Evolutionary conservation across 2,888 invertebrate genomes (phyloP), one percentile per base, ranked within the genome.

Genomic region (Cryptus viduatorius): DNA sequence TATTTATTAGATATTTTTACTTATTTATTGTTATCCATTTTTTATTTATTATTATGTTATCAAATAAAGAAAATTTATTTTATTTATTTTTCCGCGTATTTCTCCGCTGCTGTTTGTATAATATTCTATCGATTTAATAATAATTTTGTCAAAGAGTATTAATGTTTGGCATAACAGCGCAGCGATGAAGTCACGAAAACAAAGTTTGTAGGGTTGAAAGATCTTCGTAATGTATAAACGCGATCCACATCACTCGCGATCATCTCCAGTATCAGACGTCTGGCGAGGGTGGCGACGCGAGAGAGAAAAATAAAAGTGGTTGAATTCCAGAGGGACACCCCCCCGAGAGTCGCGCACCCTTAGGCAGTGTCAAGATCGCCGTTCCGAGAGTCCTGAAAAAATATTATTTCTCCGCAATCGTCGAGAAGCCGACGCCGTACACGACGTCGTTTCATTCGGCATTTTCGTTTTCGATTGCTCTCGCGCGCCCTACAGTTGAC

Each of bases 401-500:
- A 82, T 84, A 84, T 84, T 82, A 79, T 84, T 79, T 71, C 82
- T 76, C 71, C 24, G 75, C 79, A 76, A 76, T 75, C 81, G 71
- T 65, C 69, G 75, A 50, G 71, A 82, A 67, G 50, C 37, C 50
- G 75, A 84, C 79, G 76, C n/a, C 69, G 56, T 56, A 56, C 53
- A 72, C 68, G 59, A 19, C 56, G 61, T 73, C 75, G 68, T 56
- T 37, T 81, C 78, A 24, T 59, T 50, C 64, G 31, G 69, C 69
- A 48, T 81, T 78, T 78, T 82, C 68, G 59, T 64, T 44, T 48
- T 77, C 68, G 46, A 69, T 73, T 37, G 67, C 84, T 81, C 69
- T 59, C 72, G 78, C 37, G 4, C 37, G 82, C 84, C 67, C 77
- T 72, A 10, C 72, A 82, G 89, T 89, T 90, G 88, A 89, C 88